Conservation (phyloP, 2,888 invertebrate genomes). For the Scaptomyza parva region DNA sequence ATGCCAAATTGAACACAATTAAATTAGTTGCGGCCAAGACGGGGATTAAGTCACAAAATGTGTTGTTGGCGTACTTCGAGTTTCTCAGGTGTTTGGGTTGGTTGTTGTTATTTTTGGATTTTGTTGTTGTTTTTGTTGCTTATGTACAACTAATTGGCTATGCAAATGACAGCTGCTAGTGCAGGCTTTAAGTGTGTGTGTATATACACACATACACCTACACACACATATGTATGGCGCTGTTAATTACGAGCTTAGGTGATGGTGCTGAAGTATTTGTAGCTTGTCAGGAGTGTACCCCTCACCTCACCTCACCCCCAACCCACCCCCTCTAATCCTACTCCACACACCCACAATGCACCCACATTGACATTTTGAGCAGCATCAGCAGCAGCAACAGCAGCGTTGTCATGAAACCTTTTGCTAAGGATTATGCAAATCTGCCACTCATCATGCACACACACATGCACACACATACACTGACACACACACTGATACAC, state of each 20-base stretch:
- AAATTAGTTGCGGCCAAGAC: slow-evolving; percentile 75
- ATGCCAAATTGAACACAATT: slow-evolving; percentile 79
- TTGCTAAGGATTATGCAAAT: slow-evolving; percentile 80
- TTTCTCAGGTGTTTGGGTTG: slow-evolving; percentile 18
- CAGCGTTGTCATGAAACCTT: slow-evolving; percentile 77
- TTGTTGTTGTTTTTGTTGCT: slow-evolving; percentile 46
- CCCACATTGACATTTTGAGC: slow-evolving; percentile 74
- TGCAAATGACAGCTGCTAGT: slow-evolving; percentile 71
- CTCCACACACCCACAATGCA: slow-evolving; percentile 14
- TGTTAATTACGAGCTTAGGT: slow-evolving; percentile 74
- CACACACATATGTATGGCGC: slow-evolving; percentile 43
- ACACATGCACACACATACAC: slow-evolving; percentile 37
- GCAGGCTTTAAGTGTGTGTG: slow-evolving; percentile 42
- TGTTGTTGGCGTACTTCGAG: slow-evolving; percentile 23
- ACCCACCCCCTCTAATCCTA: background rate
- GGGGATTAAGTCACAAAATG: slow-evolving; percentile 68
- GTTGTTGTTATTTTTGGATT: too few species aligned
- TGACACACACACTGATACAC: too few species aligned
- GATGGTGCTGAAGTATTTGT: slow-evolving; percentile 61
- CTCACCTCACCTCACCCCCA: background rate
- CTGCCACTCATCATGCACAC: slow-evolving; percentile 75
- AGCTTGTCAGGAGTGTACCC: slow-evolving; percentile 53
- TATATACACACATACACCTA: slow-evolving; percentile 13
- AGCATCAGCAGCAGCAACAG: slow-evolving; percentile 39
- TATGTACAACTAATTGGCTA: slow-evolving; percentile 77